A percentile compares a stretch with the other conserved stretches of the same genome.
Conservation (phyloP, 1,140 invertebrate genomes). For the Eubasilissa regina region DNA sequence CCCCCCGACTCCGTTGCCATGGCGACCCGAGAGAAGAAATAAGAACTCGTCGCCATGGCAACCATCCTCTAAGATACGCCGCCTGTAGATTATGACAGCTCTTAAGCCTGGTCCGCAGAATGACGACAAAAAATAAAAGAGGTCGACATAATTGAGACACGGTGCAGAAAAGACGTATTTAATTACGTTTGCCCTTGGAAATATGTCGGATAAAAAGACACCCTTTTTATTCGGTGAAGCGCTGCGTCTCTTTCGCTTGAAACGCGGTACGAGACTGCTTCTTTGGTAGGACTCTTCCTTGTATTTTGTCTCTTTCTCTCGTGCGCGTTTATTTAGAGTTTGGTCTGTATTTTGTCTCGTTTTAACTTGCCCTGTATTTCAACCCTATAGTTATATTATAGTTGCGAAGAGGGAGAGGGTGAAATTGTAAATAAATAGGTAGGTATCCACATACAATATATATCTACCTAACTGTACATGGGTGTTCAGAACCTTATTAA, state of each 20-base stretch:
- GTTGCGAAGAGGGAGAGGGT: background rate
- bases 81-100: slow-evolving; percentile 59
- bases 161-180: too few species aligned
- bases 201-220: background rate
- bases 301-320: slow-evolving; percentile 41
- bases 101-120: slow-evolving; percentile 17
- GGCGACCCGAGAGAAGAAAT: slow-evolving; percentile 58
- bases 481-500: too few species aligned
- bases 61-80: slow-evolving; percentile 59
- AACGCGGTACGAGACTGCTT: slow-evolving; percentile 5
- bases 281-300: too few species aligned
- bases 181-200: too few species aligned
- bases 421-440: slow-evolving; percentile 30
- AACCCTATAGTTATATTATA: slow-evolving; percentile 12
- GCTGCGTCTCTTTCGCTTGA: background rate
- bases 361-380: slow-evolving; percentile 42
- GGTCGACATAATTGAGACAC: background rate
- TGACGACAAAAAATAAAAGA: background rate
- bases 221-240: slow-evolving; percentile 3
- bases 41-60: slow-evolving; percentile 59
- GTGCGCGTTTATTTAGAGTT: background rate
- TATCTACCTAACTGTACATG: background rate
- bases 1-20: slow-evolving; percentile 48
- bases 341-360: slow-evolving; percentile 12
- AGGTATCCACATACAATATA: background rate